phyloP scores from a whole-genome alignment of 1,140 invertebrate genomes.

The Lordiphosa collinella region DNA sequence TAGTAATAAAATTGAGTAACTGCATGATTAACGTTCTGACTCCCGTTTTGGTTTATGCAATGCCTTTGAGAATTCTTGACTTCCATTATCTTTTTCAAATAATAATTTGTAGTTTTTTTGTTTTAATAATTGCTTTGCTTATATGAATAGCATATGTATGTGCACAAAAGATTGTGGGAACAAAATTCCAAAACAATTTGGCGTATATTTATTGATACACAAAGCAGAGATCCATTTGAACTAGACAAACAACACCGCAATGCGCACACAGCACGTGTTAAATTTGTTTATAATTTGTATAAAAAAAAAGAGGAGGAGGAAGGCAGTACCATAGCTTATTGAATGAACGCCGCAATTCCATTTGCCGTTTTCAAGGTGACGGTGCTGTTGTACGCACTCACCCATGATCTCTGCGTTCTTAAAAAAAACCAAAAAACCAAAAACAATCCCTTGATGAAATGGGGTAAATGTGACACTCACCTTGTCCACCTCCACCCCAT shows the following conservation, averaged over 20 bases:
- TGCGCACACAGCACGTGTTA: constrained; percentile 19
- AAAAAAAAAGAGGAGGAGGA: neutral
- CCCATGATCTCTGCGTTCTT: neutral
- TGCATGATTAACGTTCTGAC: no score
- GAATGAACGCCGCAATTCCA: constrained; percentile 3
- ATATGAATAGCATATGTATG: neutral
- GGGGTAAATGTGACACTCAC: constrained; percentile 46
- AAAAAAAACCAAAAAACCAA: no score
- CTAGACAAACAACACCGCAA: constrained; percentile 10
- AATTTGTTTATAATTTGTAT: constrained; percentile 17
- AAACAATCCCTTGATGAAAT: no score
- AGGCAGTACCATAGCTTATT: neutral
- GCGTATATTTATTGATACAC: constrained; percentile 11
- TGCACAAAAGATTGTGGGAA: neutral
- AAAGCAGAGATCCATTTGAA: constrained; percentile 9
- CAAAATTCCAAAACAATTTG: constrained; percentile 1
- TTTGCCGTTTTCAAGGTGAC: constrained; percentile 3
- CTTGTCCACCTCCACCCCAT: constrained; percentile 80
- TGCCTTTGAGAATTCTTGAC: no score
- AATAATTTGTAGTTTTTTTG: no score
- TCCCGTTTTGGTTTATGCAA: no score
- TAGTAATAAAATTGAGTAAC: no score
- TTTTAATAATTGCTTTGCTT: neutral
- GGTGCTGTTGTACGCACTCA: neutral
- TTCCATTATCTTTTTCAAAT: no score